These are phyloP conservation scores for Heterochromis multidens DNA, from an alignment of 2,113 vertebrate genomes.

Conservation along the genomic window DNA sequence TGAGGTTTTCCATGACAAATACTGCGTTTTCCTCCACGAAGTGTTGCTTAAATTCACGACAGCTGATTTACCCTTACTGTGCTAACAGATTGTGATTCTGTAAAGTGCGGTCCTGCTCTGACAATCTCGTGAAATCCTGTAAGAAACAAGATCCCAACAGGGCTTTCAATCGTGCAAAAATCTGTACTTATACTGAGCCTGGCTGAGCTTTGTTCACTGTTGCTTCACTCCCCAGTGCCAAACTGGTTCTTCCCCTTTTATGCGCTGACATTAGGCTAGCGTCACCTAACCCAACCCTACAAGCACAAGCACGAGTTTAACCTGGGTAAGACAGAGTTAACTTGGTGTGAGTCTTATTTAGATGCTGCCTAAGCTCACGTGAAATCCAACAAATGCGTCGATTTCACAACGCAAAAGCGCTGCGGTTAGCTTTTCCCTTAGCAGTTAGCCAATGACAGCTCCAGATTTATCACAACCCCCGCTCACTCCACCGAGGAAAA, in stretches of 20 bases:
- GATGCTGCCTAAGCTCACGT: neutral
- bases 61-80: neutral
- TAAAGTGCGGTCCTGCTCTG: neutral
- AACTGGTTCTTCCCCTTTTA: neutral
- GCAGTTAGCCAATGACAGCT: neutral
- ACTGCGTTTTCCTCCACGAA: neutral
- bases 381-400: constrained; percentile 23
- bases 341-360: constrained; percentile 26
- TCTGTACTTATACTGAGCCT: neutral
- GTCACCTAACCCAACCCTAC: neutral
- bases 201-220: neutral
- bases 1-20: neutral
- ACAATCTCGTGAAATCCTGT: neutral
- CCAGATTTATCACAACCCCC: neutral
- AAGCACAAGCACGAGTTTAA: neutral
- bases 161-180: neutral
- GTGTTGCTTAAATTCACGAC: neutral
- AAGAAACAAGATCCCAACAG: neutral
- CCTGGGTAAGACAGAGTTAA: neutral
- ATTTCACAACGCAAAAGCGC: neutral
- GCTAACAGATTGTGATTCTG: no score
- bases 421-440: neutral
- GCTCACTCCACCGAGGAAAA: neutral
- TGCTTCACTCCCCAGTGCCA: neutral
- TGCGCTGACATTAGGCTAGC: neutral